These are phyloP conservation scores for Botia almorhae DNA, from an alignment of 2,797 vertebrate genomes.

Conservation along the genomic window DNA sequence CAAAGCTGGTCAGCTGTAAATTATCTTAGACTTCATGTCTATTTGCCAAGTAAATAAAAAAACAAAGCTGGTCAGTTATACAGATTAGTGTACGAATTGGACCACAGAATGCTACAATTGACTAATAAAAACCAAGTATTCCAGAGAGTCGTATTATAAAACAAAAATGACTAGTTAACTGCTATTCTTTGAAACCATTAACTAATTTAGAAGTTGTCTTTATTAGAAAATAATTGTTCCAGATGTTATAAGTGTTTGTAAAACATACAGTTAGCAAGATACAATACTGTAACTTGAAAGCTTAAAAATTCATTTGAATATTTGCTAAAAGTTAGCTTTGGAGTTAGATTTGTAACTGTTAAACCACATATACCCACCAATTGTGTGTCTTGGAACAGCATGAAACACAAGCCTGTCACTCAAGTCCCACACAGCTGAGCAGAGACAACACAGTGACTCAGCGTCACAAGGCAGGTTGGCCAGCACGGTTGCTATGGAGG, in stretches of 20 bases:
- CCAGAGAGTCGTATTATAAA: too few species aligned
- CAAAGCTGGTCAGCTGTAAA: not conserved
- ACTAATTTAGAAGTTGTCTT: not conserved
- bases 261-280: too few species aligned
- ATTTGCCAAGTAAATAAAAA: not conserved
- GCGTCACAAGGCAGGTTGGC: conserved; percentile 46
- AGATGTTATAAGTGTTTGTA: too few species aligned
- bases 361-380: not conserved
- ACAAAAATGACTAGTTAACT: not conserved
- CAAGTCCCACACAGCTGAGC: conserved; percentile 5
- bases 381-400: not conserved
- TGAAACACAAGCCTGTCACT: conserved; percentile 11
- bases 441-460: conserved; percentile 50
- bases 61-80: not conserved
- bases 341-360: not conserved
- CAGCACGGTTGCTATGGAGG: conserved; percentile 36
- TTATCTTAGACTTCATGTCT: too few species aligned
- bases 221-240: not conserved
- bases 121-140: not conserved
- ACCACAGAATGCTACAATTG: not conserved
- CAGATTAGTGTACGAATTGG: not conserved
- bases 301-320: too few species aligned
- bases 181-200: not conserved
- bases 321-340: too few species aligned
- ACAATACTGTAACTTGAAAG: too few species aligned